Evolutionary conservation across 1,140 invertebrate genomes (phyloP), one percentile per base, ranked within the genome.

Genomic region (Sitophilus oryzae): DNA sequence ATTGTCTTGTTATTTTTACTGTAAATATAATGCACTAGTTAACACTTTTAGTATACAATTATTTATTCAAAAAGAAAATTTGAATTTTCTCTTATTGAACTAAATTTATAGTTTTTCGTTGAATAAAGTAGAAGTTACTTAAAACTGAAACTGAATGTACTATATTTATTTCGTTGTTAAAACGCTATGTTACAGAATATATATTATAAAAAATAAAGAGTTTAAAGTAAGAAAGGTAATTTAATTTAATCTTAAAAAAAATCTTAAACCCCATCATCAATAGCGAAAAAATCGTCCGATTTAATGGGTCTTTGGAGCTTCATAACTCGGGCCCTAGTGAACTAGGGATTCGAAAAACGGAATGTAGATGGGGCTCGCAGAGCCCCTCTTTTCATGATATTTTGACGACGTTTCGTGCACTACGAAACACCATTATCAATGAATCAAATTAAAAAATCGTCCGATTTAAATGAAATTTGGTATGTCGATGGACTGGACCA

Each of bases 171-270:
- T 51, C 49, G 40, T 40, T 51, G 49, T 51, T 51, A 51, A 51
- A 37, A 51, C 49, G 42, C 49, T 45, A 52, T 59, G 58, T 59
- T 59, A 59, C 45, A 52, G 49, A 48, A 59, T 45, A 59, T 50
- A 54, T 42, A 52, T 52, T 58, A 58, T 59, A 54, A 44, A 54
- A 44, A 54, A 49, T 51, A 53, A 59, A 45, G 37, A 52, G 47
- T 59, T 58, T 54, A 59, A 53, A 54, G 30, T 15, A 37, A 37
- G 23, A 23, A 43, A 23, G 14, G 4, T n/a, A n/a, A 20, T 48
- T 30, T 20, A 35, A 20, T 47, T 47, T 36, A 15, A 16, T 34
- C 8, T 34, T 35, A 19, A 47, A 34, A 19, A 22, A 25, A n/a
- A n/a, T 34, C 14, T 14, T 20, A 37, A 35, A 36, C 3, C 25